Base-by-base conservation (phyloP, 2,888 invertebrate species). In the Scelioninae gen. 1 region DNA sequence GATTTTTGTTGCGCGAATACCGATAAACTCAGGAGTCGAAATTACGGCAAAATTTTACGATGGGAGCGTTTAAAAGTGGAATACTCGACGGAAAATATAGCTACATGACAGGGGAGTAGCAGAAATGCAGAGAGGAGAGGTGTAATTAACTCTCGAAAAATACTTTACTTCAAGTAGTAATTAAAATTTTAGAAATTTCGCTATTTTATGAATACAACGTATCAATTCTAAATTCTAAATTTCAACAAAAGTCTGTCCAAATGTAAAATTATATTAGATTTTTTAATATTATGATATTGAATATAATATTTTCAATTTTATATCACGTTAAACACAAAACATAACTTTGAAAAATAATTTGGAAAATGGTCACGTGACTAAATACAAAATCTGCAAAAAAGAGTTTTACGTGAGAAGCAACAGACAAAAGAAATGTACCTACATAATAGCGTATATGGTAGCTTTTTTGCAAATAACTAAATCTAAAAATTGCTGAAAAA, bases 91-190 rank as follows among this genome's bases (percentile, higher is more conserved):
- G 60, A 60, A 77, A 82, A 77, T 76, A 71, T 77, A 77, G 65
- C 76, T 66, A 53, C 51, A 56, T 74, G 82, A 77, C 68, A 74
- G 77, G 51, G 62, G 72, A 63, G 74, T 66, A 49, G 82, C 43
- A 72, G 62, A 72, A 77, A 77, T 72, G 72, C 74, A 60, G 47
- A 77, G 66, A 63, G 82, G 71, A 77, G 77, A 77, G 68, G 74
- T 77, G 77, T 82, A 77, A 82, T 82, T 82, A 82, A 71, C 77
- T 77, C 77, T 77, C 76, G 62, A 72, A 77, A 82, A 76, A 76
- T 68, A 69, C 65, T 69, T 71, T 65, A 72, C 62, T 72, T 82
- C 72, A 62, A 66, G 66, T 53, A 53, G 72, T 72, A 82, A 82
- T 77, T 82, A 66, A 72, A 76, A 82, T 77, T 82, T 77, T 47